Conservation (phyloP, 2,797 vertebrate genomes). For the Ciconia nigra region DNA sequence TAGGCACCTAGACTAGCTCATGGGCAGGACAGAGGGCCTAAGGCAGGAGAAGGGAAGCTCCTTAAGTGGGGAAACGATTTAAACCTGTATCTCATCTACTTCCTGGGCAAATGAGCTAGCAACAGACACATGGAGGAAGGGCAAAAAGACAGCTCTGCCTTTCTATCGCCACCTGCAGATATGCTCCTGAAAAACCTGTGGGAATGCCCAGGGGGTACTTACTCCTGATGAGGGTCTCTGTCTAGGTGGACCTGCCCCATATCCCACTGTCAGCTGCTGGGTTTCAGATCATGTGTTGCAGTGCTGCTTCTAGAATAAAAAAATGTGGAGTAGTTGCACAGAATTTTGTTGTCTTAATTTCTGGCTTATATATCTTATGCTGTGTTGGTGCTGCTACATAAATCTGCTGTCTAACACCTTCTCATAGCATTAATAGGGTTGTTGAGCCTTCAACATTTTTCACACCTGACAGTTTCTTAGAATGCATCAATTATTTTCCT, state of each 20-base stretch:
- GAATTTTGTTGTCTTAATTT: neutral
- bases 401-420: conserved; percentile 4
- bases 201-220: neutral
- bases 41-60: neutral
- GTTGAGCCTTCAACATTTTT: conserved; percentile 5
- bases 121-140: neutral
- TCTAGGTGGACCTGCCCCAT: neutral
- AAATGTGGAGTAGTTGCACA: neutral
- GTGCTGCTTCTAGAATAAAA: neutral
- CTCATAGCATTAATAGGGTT: neutral
- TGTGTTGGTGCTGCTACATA: neutral
- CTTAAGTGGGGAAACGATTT: neutral
- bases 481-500: conserved; percentile 28
- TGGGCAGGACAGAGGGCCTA: neutral
- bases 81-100: neutral
- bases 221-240: neutral
- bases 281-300: neutral
- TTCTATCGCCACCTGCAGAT: neutral
- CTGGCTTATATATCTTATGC: neutral
- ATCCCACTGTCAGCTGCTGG: neutral
- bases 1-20: neutral
- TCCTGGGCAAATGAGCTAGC: neutral
- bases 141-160: neutral
- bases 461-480: neutral
- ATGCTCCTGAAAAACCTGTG: rapidly evolving